Evolutionary conservation across 2,113 vertebrate genomes (phyloP).

Genomic region (Galemys pyrenaicus): DNA sequence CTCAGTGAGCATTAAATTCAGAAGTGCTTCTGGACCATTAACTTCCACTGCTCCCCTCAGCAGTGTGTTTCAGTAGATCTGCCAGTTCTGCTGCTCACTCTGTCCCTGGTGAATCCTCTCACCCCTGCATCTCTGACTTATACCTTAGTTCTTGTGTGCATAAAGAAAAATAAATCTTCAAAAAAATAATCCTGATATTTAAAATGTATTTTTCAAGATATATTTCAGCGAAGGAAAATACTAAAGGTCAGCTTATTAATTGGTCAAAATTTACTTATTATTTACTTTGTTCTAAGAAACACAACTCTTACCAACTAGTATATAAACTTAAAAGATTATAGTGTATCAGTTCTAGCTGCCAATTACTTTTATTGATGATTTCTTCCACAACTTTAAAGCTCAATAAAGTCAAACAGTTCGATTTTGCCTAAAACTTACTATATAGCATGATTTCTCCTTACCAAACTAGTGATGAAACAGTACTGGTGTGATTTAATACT

Average conservation of each 20-base stretch:
- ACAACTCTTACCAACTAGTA: not conserved
- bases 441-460: constrained; percentile 50
- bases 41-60: no score
- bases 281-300: not conserved
- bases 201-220: not conserved
- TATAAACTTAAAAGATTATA: not conserved
- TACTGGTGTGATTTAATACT: constrained; percentile 70
- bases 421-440: constrained; percentile 32
- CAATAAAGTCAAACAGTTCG: constrained; percentile 39
- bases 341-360: not conserved
- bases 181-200: not conserved
- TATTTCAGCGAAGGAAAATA: not conserved
- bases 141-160: no score
- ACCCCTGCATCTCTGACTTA: no score
- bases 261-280: not conserved
- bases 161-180: not conserved
- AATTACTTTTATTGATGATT: not conserved
- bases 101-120: no score
- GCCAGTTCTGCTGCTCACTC: no score
- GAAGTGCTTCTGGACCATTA: no score
- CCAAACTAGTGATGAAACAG: constrained; percentile 59
- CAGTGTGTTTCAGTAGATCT: no score
- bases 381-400: constrained; percentile 15
- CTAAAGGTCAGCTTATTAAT: not conserved
- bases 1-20: no score